Evolutionary conservation across 2,113 vertebrate species (phyloP), one percentile per base, ranked within the genome.

Genomic region (Catharus fuscescens): DNA sequence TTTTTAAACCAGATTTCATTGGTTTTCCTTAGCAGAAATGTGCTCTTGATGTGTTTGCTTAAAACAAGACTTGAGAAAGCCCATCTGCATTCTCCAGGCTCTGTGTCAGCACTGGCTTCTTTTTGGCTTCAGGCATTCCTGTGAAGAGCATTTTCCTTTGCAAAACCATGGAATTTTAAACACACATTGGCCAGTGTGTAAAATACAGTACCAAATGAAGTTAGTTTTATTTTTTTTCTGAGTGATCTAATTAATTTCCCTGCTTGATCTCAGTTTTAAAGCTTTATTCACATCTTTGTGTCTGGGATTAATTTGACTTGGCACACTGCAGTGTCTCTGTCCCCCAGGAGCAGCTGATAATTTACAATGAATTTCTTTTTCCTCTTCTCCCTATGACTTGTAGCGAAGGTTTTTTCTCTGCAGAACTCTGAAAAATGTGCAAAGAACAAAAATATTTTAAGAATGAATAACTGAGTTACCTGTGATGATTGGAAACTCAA

Each of bases 241-340:
- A 95, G 81, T 83, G 90, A 95, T 96, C 73, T 82, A 3, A 91
- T 88, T 87, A 66, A 96, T 96, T 94, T 90, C 80, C 50, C 66
- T 50, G 79, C 92, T 93, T 83, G 83, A 67, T 91, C 67, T 78
- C 65, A 3, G 14, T 86, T 85, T 88, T 82, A 50, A 84, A 71
- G 82, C 93, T 86, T 80, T 31, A 65, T 69, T 92, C 91, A 80
- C 71, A 94, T 93, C 92, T 95, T 88, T 95, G 85, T 94, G 93
- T 69, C 93, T 95, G 92, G 95, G 77, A 80, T 92, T 94, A 82
- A 92, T 96, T 96, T 95, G 92, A 40, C 82, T 95, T 97, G 95
- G 94, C 94, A 95, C 90, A 24, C 56, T 31, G 62, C 85, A 34
- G 9, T 74, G 82, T 89, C 71, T 92, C 87, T 91, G 94, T 92